A percentile compares a stretch with the other conserved stretches of the same genome.
These are phyloP conservation scores for Myotis pilosus DNA, from an alignment of 2,797 vertebrate genomes.

Conservation along the genomic window DNA sequence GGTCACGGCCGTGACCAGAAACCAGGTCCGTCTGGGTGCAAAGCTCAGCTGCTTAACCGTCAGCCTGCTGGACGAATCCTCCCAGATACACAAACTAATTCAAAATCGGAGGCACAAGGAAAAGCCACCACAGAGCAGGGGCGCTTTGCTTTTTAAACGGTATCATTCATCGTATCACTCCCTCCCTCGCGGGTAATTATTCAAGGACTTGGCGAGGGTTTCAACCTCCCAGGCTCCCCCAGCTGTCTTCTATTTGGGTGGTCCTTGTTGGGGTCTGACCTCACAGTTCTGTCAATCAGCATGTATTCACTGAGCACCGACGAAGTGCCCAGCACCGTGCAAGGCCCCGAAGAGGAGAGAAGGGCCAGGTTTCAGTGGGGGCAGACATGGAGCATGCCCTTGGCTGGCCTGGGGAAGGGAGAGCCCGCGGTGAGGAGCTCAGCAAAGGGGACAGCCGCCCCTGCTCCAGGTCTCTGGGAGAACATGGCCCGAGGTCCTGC, in stretches of 20 bases:
- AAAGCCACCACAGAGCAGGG: too few species aligned
- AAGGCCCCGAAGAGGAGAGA: background rate
- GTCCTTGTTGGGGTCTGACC: background rate
- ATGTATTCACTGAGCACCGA: background rate
- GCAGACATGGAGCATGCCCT: background rate
- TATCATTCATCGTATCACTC: too few species aligned
- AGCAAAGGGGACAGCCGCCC: fast-evolving
- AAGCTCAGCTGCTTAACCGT: background rate
- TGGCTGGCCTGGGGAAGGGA: background rate
- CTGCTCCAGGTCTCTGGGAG: background rate
- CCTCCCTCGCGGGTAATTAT: background rate
- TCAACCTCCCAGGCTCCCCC: background rate
- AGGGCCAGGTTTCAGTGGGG: fast-evolving
- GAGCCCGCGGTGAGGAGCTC: background rate
- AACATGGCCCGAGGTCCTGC: background rate
- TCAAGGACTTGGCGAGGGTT: background rate
- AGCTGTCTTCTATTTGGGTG: background rate
- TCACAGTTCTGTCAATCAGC: background rate
- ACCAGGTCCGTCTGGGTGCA: background rate
- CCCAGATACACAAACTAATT: background rate
- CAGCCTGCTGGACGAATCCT: fast-evolving
- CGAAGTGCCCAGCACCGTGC: background rate
- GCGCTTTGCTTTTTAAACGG: background rate
- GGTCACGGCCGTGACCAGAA: background rate
- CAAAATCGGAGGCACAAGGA: background rate